Conservation (phyloP, 2,113 vertebrate genomes). For the Lepus europaeus region DNA sequence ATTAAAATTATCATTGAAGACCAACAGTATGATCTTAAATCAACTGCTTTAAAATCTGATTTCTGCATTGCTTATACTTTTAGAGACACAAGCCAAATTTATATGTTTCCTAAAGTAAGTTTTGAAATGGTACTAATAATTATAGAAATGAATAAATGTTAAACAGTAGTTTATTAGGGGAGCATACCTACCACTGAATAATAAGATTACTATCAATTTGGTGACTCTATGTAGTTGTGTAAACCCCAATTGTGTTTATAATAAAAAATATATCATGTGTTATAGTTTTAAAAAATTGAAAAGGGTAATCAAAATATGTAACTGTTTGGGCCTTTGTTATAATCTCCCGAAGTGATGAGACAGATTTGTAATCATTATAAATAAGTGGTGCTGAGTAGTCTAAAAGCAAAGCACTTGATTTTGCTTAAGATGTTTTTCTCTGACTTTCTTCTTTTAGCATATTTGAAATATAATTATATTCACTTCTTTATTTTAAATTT, state of each 20-base stretch:
- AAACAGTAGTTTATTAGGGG: background rate
- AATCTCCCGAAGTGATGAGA: background rate
- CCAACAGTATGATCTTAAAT: background rate
- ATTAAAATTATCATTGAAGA: background rate
- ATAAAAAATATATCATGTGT: background rate
- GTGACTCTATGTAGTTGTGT: background rate
- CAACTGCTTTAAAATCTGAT: background rate
- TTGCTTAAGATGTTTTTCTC: background rate
- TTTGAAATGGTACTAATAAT: background rate
- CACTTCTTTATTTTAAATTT: too few species aligned
- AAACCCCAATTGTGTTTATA: background rate
- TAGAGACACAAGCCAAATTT: background rate
- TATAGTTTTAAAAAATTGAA: constrained; percentile 29
- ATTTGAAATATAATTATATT: background rate
- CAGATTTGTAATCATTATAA: background rate
- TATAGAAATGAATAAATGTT: background rate
- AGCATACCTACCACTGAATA: background rate
- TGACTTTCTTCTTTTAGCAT: background rate
- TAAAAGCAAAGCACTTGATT: background rate
- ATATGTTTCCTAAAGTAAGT: background rate
- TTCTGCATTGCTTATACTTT: background rate
- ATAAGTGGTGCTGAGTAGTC: background rate
- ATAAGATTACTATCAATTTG: constrained; percentile 2
- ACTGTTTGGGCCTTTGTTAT: background rate
- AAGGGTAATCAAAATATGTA: background rate